Base-by-base conservation (phyloP, 1,140 invertebrate genomes). In the Holcopasites calliopsidis region DNA sequence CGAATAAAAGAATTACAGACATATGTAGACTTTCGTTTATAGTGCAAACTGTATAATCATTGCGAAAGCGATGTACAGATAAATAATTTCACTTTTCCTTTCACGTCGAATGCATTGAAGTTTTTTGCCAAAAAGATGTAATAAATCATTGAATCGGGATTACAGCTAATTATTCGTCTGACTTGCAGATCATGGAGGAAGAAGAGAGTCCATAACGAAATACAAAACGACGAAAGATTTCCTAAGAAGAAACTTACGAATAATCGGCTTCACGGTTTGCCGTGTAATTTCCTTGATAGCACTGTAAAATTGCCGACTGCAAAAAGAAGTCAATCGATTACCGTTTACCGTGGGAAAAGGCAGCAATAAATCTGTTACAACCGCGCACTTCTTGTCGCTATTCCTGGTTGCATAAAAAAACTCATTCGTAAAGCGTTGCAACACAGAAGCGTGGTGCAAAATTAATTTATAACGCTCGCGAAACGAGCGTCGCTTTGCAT, bases 41-140 rank as follows among this genome's bases (percentile, higher is more conserved):
- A 11, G n/a, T 23, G 31, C 55, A 16, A n/a, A 18, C 16, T 1
- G 38, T 28, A 6, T 10, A 55, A 21, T 10, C 13, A 26, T 50
- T 65, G 44, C 44, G 62, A 50, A 65, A 65, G 8, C 13, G 7
- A 62, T 23, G 16, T 31, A 54, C 21, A 33, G 0, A 21, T 7
- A 21, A 21, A 3, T 1, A 66, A 16, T 66, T 66, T 66, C 64
- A 50, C 47, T 50, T 66, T 66, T 33, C 16, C 49, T 52, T 26
- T 16, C 28, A 50, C 10, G 21, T 50, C 3, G 13, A 52, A 35
- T 31, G 6, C 16, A 50, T 6, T 31, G 2, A 1, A 2, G 18
- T n/a, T 11, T 18, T 2, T 5, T 0, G 5, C 16, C 4, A 50
- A 52, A 68, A 62, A 44, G n/a, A n/a, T n/a, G n/a, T n/a, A n/a